Conservation (phyloP, 2,888 invertebrate genomes). For the Cryptus viduatorius region DNA sequence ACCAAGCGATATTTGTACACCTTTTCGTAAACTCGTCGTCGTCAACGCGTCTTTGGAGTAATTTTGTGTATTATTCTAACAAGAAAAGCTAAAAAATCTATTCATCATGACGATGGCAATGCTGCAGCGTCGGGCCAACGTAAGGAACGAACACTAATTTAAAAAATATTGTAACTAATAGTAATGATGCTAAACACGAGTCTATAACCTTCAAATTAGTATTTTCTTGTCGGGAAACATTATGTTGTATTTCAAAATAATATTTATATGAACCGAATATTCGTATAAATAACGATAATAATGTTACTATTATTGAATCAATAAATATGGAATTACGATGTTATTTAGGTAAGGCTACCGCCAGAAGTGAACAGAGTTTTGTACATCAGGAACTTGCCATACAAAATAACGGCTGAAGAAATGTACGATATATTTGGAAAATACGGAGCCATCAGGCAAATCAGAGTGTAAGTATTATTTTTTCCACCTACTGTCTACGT, state of each 20-base stretch:
- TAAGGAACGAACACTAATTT: conserved; percentile 85
- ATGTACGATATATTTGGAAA: conserved; percentile 99
- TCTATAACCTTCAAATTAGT: conserved; percentile 52
- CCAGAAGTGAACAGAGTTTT: conserved; percentile 99
- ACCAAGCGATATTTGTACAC: not conserved
- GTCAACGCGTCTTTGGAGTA: too few relatives aligned
- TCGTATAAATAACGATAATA: too few relatives aligned
- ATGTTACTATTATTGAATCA: too few relatives aligned
- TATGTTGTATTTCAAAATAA: conserved; percentile 39
- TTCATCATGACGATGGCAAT: conserved; percentile 89
- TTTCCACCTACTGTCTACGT: not conserved
- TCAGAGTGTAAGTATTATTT: conserved; percentile 93
- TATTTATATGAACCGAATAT: conserved; percentile 1
- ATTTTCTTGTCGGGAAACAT: not conserved
- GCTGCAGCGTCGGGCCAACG: conserved; percentile 90
- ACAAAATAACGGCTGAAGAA: conserved; percentile 99
- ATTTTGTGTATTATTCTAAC: conserved; percentile 8
- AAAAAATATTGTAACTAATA: not conserved
- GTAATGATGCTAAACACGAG: not conserved
- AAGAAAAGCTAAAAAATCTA: not conserved
- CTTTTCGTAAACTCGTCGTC: not conserved
- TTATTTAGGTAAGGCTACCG: conserved; percentile 94
- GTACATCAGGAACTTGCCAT: conserved; percentile 98
- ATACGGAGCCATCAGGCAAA: conserved; percentile 99
- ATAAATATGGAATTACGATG: not conserved